phyloP scores from a whole-genome alignment of 2,113 vertebrate species.

The Sceloporus tristichus region DNA sequence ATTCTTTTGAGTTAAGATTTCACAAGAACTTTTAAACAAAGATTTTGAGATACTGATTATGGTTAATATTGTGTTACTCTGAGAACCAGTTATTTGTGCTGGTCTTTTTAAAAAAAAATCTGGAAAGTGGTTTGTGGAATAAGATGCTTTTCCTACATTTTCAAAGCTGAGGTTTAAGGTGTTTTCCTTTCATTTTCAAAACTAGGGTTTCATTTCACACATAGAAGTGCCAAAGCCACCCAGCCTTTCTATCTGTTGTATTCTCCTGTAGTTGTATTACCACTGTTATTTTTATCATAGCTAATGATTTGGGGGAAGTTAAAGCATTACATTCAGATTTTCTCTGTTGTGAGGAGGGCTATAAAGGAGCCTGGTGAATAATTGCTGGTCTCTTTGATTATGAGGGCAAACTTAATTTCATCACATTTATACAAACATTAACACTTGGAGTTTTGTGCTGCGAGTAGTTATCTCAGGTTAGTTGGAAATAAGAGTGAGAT shows the following conservation, averaged over 20 bases:
- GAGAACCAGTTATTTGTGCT: background rate
- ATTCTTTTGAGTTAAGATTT: background rate
- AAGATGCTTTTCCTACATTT: background rate
- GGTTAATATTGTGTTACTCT: background rate
- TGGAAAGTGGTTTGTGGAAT: conserved; percentile 12
- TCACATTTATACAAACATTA: background rate
- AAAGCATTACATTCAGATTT: conserved; percentile 9
- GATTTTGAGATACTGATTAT: background rate
- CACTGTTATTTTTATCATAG: background rate
- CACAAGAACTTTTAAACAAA: background rate
- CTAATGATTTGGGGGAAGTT: background rate
- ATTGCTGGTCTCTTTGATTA: conserved; percentile 4
- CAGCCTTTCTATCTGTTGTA: background rate
- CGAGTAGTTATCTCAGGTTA: background rate
- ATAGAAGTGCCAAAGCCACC: background rate
- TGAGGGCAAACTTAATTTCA: background rate
- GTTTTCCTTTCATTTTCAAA: background rate
- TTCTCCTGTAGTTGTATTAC: background rate
- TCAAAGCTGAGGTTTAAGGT: background rate
- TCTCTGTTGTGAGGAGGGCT: background rate
- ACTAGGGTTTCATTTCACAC: background rate
- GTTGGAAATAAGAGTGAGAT: background rate
- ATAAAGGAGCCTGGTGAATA: background rate
- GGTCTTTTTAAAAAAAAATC: background rate
- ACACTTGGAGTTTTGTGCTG: background rate